These are phyloP conservation scores for Engystomops pustulosus DNA, from an alignment of 2,113 vertebrate species.

Conservation along the genomic window DNA sequence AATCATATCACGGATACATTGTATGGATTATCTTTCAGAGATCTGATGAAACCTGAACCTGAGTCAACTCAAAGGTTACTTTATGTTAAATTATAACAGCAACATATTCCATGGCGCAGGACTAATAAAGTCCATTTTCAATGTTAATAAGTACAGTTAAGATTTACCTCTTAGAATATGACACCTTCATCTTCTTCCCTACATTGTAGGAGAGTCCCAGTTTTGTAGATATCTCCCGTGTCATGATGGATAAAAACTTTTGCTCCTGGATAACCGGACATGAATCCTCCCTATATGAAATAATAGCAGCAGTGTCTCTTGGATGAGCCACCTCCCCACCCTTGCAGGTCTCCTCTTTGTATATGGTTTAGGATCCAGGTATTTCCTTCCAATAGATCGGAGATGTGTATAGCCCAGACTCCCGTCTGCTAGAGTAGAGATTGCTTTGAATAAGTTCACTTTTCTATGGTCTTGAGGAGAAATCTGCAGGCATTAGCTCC, in stretches of 20 bases:
- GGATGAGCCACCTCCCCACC: not conserved
- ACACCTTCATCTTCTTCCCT: not conserved
- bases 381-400: slow-evolving; percentile 4
- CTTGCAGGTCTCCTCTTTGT: not conserved
- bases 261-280: not conserved
- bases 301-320: not conserved
- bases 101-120: not conserved
- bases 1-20: too few relatives aligned
- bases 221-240: not conserved
- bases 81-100: not conserved
- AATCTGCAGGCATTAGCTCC: slow-evolving; percentile 45
- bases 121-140: not conserved
- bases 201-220: not conserved
- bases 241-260: slow-evolving; percentile 49
- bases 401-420: not conserved
- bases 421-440: slow-evolving; percentile 4
- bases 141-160: not conserved
- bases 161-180: slow-evolving; percentile 39
- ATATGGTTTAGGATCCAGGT: not conserved
- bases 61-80: too few relatives aligned
- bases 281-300: not conserved
- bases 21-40: not conserved
- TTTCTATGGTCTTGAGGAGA: slow-evolving; percentile 36
- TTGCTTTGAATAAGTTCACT: slow-evolving; percentile 55
- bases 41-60: not conserved